phyloP scores from a whole-genome alignment of 2,113 vertebrate species.

The Erythrocercus mccallii region DNA sequence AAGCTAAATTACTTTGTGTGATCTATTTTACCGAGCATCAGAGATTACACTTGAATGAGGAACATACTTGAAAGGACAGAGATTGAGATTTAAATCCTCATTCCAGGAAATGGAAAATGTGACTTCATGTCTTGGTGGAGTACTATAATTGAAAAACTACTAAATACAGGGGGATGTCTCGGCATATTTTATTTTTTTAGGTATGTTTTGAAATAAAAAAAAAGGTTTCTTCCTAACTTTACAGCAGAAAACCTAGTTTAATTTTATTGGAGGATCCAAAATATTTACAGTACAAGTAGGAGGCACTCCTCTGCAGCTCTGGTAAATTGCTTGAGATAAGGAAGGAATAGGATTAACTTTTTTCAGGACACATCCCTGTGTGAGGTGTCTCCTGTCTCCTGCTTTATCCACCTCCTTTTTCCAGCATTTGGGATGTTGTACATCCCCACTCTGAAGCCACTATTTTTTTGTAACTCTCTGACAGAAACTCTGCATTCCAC shows the following conservation, averaged over 20 bases:
- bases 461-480: neutral
- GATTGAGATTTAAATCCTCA: neutral
- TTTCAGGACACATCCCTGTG: neutral
- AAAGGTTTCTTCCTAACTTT: rapidly evolving
- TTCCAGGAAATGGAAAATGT: neutral
- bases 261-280: neutral
- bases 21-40: neutral
- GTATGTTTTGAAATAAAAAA: neutral
- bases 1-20: neutral
- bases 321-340: neutral
- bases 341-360: neutral
- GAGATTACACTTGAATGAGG: neutral
- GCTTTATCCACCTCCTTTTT: neutral
- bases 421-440: neutral
- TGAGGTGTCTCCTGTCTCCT: neutral
- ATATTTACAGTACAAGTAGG: neutral
- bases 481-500: neutral
- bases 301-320: neutral
- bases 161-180: neutral
- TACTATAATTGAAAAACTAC: neutral
- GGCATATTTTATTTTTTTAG: neutral
- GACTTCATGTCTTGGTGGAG: neutral
- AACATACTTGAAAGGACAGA: neutral
- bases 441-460: neutral
- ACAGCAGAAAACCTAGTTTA: neutral